These are phyloP conservation scores for Sorex araneus DNA, from an alignment of 2,113 vertebrate genomes.

Conservation along the genomic window DNA sequence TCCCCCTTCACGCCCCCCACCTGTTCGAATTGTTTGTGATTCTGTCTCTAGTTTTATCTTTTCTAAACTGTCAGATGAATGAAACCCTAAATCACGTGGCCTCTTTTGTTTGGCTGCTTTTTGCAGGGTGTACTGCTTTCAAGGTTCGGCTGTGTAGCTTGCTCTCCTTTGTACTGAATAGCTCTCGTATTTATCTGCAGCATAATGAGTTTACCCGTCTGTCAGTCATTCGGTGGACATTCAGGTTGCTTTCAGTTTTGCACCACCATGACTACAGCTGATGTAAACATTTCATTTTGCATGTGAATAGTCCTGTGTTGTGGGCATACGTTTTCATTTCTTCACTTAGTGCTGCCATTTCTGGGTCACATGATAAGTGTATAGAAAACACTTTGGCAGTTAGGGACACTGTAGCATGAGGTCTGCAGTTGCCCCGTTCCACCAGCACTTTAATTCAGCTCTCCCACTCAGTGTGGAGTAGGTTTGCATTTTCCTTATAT, in stretches of 20 bases:
- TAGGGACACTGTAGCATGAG: background rate
- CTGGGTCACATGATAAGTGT: background rate
- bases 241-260: conserved; percentile 39
- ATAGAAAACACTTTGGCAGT: background rate
- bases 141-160: background rate
- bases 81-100: background rate
- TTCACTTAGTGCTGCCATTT: background rate
- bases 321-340: conserved; percentile 12
- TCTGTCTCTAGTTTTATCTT: conserved; percentile 15
- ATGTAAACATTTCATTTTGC: conserved; percentile 41
- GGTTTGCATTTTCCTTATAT: conserved; percentile 40
- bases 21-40: background rate
- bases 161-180: conserved; percentile 27
- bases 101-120: conserved; percentile 42
- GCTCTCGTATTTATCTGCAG: conserved; percentile 14
- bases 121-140: background rate
- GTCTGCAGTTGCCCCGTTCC: background rate
- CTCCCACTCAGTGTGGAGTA: background rate
- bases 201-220: conserved; percentile 38
- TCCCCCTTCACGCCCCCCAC: background rate
- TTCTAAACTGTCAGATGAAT: conserved; percentile 16
- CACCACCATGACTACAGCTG: background rate
- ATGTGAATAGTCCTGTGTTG: background rate
- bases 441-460: background rate
- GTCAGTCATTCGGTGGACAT: background rate